These are phyloP conservation scores for Mormyrops attenuatus DNA, from an alignment of 2,797 vertebrate species.

Conservation along the genomic window DNA sequence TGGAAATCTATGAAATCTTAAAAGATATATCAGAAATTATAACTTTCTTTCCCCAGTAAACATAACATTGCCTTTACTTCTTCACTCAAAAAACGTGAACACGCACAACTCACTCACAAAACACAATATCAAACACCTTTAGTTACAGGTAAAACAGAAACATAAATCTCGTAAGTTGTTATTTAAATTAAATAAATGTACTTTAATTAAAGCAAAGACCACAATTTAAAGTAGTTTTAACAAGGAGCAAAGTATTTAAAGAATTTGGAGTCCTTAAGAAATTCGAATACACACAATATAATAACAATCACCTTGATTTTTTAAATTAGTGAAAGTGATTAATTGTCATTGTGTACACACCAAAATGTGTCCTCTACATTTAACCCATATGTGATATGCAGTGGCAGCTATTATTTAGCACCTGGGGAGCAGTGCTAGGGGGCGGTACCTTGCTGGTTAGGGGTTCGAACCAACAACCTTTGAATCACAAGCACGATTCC, in stretches of 20 bases:
- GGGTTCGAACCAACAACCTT: neutral
- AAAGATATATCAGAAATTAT: neutral
- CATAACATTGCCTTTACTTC: neutral
- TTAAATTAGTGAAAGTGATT: neutral
- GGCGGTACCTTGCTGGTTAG: neutral
- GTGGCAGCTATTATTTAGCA: neutral
- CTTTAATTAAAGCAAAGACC: neutral
- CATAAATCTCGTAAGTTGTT: neutral
- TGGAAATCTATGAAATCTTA: neutral
- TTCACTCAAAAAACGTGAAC: neutral
- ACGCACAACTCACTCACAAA: neutral
- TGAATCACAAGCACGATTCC: neutral
- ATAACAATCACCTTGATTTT: neutral
- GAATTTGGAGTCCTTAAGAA: neutral
- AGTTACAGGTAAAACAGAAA: neutral
- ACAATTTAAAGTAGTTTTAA: neutral
- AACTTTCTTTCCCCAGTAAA: neutral
- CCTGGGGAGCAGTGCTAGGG: neutral
- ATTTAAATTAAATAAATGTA: neutral
- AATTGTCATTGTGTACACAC: neutral
- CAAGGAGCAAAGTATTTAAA: neutral
- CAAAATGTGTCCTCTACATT: neutral
- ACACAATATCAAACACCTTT: neutral
- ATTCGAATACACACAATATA: neutral
- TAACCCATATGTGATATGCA: neutral